Evolutionary conservation across 2,113 vertebrate species (phyloP).

Genomic region (Grammatotria lemairii): DNA sequence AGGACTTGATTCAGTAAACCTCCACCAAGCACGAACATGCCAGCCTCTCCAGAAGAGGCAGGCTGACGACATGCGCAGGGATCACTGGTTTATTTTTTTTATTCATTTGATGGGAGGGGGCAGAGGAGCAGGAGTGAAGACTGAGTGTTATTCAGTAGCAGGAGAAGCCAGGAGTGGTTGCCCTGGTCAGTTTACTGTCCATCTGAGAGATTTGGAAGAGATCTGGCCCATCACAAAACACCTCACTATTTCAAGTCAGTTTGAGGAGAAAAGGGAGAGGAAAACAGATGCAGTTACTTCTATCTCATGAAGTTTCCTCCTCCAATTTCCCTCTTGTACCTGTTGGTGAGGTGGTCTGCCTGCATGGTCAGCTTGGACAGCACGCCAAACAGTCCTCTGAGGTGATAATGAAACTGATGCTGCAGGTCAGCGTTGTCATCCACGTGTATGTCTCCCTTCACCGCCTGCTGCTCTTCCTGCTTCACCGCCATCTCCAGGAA

Average conservation of each 20-base stretch:
- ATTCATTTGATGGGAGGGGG: not conserved
- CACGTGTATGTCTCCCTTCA: not conserved
- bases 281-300: fast-evolving
- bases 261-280: not conserved
- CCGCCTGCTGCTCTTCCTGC: slow-evolving; percentile 58
- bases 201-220: not conserved
- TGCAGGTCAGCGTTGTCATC: slow-evolving; percentile 62
- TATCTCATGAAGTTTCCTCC: slow-evolving; percentile 73
- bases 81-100: slow-evolving; percentile 31
- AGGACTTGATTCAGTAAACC: slow-evolving; percentile 25
- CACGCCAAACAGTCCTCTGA: slow-evolving; percentile 74
- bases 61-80: not conserved
- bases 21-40: not conserved
- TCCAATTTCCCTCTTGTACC: slow-evolving; percentile 76
- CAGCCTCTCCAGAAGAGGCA: not conserved
- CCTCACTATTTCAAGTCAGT: slow-evolving; percentile 39
- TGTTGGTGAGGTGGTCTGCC: slow-evolving; percentile 73
- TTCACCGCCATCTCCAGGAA: slow-evolving; percentile 72
- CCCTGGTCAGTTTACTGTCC: slow-evolving; percentile 31
- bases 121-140: fast-evolving
- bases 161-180: not conserved
- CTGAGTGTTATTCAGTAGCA: slow-evolving; percentile 28
- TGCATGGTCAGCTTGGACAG: slow-evolving; percentile 74
- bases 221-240: slow-evolving; percentile 7
- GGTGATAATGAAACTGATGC: slow-evolving; percentile 73